phyloP scores from a whole-genome alignment of 2,888 invertebrate species.

The Alcis repandata region DNA sequence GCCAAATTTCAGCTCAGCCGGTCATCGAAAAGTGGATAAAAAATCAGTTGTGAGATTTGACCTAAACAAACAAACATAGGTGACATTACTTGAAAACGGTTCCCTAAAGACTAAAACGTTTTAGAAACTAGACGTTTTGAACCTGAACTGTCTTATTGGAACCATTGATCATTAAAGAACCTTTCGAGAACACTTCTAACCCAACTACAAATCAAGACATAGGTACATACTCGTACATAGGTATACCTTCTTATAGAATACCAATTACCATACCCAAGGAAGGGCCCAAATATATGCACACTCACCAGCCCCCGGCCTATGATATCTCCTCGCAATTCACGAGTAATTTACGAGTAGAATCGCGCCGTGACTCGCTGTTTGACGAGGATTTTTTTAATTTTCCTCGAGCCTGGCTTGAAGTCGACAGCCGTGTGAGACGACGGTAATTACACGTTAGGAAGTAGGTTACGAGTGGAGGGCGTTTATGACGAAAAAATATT shows the following conservation, averaged over 20 bases:
- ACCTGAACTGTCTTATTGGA: too few species aligned
- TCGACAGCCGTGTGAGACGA: constrained; percentile 46
- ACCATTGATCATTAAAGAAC: too few species aligned
- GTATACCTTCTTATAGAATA: neutral
- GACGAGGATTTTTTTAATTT: constrained; percentile 58
- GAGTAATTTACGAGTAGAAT: constrained; percentile 56
- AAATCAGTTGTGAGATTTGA: too few species aligned
- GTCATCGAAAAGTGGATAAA: too few species aligned
- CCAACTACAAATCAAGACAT: too few species aligned
- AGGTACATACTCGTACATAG: too few species aligned
- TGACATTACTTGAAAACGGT: too few species aligned
- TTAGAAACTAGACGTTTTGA: too few species aligned
- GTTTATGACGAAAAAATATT: constrained; percentile 38
- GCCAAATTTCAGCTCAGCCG: too few species aligned
- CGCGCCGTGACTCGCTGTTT: constrained; percentile 58
- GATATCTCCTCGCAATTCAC: constrained; percentile 53
- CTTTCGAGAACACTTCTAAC: too few species aligned
- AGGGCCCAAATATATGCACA: constrained; percentile 16
- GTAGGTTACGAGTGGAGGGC: constrained; percentile 48
- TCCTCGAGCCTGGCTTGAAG: constrained; percentile 46
- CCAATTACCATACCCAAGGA: neutral
- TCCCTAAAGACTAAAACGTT: too few species aligned
- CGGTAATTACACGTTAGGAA: constrained; percentile 55
- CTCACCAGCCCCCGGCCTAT: constrained; percentile 35
- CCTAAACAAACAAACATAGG: too few species aligned